Evolutionary conservation across 1,140 invertebrate species (phyloP), one percentile per base, ranked within the genome.

Genomic region (Aphelenchoides besseyi): DNA sequence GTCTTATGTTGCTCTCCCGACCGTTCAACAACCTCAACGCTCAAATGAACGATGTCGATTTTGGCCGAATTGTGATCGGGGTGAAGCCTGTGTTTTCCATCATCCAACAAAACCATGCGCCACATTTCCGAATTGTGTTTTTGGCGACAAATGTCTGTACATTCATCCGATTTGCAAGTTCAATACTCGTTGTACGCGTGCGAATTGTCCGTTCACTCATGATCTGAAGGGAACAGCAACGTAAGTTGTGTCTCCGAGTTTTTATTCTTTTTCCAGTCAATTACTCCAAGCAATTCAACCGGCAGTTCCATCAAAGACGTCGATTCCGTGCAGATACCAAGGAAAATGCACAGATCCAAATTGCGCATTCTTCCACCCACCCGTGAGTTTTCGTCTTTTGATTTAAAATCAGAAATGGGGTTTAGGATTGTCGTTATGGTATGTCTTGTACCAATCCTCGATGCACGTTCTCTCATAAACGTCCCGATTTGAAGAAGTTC

Each of bases 81-180:
- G 89, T 52, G 88, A 89, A 63, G 79, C 85, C 18, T 91, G 90
- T 81, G 84, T 87, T 57, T 91, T 87, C 80, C 86, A 88, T 73
- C 90, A 91, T 85, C 90, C 90, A 1, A 86, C 81, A 16, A 83
- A 84, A 18, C 85, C 84, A 30, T 89, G 89, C 86, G 87, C 92
- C 78, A 88, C 88, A 62, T 95, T 95, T 86, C 93, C 93, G 0
- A 88, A 89, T 74, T 96, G 94, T 84, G 91, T 90, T 79, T 95
- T 91, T 87, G 92, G 92, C 36, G 89, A 92, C 36, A 90, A 91
- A 82, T 97, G 94, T 86, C 87, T 91, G 61, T 96, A 92, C 86
- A 89, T 90, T 41, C 94, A 97, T 88, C 94, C 94, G 1, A 91
- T 90, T 76, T 97, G 94, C 87, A 93, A 93, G 86, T 97, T 91